Conservation (phyloP, 1,140 invertebrate genomes). For the Oryctes rhinoceros region DNA sequence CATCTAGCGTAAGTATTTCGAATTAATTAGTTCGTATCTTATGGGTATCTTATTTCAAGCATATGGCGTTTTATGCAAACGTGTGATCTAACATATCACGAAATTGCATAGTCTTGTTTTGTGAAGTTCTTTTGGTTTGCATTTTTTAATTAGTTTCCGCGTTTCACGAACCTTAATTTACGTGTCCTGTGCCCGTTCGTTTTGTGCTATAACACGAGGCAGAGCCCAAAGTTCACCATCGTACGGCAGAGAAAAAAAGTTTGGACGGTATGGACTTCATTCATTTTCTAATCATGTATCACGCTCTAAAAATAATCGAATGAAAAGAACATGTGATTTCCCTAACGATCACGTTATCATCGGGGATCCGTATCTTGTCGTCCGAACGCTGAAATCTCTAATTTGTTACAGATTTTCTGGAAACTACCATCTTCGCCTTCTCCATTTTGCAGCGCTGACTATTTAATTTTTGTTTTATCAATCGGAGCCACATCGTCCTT, state of each 20-base stretch:
- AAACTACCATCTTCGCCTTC: neutral
- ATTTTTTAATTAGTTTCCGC: neutral
- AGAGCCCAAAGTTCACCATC: neutral
- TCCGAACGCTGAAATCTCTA: neutral
- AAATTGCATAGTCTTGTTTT: neutral
- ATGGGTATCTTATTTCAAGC: neutral
- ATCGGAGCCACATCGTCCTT: conserved; percentile 66
- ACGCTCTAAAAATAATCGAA: conserved; percentile 8
- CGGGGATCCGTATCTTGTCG: neutral
- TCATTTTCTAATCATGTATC: conserved; percentile 3
- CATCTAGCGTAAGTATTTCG: neutral
- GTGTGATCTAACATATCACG: neutral
- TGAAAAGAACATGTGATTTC: neutral
- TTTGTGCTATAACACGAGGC: neutral
- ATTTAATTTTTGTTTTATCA: conserved; percentile 33
- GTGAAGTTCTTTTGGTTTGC: neutral
- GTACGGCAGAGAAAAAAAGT: neutral
- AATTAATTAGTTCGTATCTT: neutral
- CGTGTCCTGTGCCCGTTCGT: neutral
- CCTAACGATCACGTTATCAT: neutral
- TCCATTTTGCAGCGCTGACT: conserved; percentile 23
- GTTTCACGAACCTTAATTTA: neutral
- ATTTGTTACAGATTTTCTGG: conserved; percentile 1
- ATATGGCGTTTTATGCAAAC: conserved; percentile 18
- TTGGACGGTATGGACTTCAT: conserved; percentile 13